Percentiles rank a stretch among this genome's conserved stretches.
Conservation (phyloP, 2,888 invertebrate species). For the Podotricha telesiphe region DNA sequence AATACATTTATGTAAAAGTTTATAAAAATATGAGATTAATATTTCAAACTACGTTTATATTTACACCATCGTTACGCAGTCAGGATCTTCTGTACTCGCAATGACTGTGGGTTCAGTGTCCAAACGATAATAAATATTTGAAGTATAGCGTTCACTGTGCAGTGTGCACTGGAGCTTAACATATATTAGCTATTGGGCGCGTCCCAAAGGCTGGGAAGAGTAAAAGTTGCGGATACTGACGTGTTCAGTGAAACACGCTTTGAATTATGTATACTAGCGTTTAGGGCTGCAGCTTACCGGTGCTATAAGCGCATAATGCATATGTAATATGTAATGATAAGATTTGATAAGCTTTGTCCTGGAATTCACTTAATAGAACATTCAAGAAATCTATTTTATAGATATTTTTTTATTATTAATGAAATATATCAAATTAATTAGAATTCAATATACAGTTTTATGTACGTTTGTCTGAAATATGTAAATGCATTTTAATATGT, state of each 20-base stretch:
- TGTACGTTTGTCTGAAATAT: too few species aligned
- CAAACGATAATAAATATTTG: background rate
- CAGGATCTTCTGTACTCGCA: background rate
- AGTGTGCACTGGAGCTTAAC: background rate
- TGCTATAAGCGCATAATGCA: background rate
- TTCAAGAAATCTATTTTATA: too few species aligned
- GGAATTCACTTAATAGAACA: too few species aligned
- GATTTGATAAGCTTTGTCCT: too few species aligned
- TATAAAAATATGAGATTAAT: too few species aligned
- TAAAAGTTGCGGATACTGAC: slow-evolving; percentile 24
- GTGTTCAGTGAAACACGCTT: slow-evolving; percentile 1
- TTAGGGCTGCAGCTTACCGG: slow-evolving; percentile 2
- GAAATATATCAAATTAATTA: too few species aligned
- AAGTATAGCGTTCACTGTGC: background rate
- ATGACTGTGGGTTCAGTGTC: background rate
- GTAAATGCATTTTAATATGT: too few species aligned
- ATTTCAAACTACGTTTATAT: too few species aligned
- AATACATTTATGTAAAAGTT: too few species aligned
- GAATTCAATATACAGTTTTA: too few species aligned
- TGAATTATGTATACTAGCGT: slow-evolving; percentile 26
- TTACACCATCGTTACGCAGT: too few species aligned
- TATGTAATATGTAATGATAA: background rate
- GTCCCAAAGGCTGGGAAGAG: slow-evolving; percentile 14
- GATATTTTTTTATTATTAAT: too few species aligned
- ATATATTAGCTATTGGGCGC: slow-evolving; percentile 6